phyloP scores from a whole-genome alignment of 2,113 vertebrate genomes.

The Isichthys henryi region DNA sequence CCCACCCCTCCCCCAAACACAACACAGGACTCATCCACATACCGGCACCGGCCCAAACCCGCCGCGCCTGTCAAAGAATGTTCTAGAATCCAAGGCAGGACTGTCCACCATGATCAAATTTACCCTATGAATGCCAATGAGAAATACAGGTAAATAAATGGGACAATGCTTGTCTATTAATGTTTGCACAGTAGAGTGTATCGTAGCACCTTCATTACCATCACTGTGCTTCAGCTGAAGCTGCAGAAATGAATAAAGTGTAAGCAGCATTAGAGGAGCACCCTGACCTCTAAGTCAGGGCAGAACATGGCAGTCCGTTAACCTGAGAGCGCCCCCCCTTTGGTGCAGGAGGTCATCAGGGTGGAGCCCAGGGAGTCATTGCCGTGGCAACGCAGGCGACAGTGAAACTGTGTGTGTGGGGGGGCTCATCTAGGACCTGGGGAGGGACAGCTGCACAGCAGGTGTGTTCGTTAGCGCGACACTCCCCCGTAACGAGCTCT shows the following conservation, averaged over 20 bases:
- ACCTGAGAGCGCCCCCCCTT: not conserved
- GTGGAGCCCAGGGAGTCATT: not conserved
- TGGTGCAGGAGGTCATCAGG: not conserved
- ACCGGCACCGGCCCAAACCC: not conserved
- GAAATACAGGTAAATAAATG: not conserved
- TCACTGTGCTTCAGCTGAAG: not conserved
- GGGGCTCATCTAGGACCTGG: not conserved
- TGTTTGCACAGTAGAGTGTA: not conserved
- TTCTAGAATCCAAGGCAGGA: not conserved
- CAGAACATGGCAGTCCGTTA: too few species aligned
- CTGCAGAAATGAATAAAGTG: not conserved
- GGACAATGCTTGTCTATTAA: not conserved
- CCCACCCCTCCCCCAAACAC: not conserved
- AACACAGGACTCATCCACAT: not conserved
- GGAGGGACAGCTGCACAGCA: not conserved
- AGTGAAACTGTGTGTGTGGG: not conserved
- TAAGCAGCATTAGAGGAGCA: not conserved
- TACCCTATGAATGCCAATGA: not conserved
- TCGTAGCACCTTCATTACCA: not conserved
- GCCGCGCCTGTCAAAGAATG: not conserved
- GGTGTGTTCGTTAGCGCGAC: not conserved
- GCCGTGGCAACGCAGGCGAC: not conserved
- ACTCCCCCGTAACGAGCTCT: not conserved
- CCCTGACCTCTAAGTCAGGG: not conserved
- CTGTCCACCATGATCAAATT: not conserved